phyloP scores from a whole-genome alignment of 2,888 invertebrate species.

The Leptinotarsa juncta region DNA sequence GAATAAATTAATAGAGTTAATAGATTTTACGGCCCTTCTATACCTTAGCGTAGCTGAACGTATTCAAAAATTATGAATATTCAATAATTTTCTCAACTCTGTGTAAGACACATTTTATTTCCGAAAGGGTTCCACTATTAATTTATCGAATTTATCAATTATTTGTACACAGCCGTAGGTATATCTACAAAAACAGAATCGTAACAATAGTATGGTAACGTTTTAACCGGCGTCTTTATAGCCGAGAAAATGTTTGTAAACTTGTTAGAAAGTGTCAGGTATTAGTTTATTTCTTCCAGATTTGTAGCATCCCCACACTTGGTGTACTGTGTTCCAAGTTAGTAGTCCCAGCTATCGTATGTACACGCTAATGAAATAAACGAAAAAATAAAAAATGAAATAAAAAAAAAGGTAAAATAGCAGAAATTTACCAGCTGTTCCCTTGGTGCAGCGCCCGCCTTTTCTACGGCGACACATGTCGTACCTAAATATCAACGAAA shows the following conservation, averaged over 20 bases:
- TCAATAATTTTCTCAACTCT: too few relatives aligned
- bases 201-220: too few relatives aligned
- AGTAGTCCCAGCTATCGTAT: conserved; percentile 45
- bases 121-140: too few relatives aligned
- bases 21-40: too few relatives aligned
- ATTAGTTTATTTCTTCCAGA: conserved; percentile 40
- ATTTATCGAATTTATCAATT: too few relatives aligned
- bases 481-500: conserved; percentile 76
- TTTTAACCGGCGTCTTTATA: conserved; percentile 29
- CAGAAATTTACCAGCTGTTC: conserved; percentile 89
- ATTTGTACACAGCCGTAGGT: too few relatives aligned
- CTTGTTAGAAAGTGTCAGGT: conserved; percentile 32
- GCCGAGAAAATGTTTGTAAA: conserved; percentile 39
- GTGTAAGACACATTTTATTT: too few relatives aligned
- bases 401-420: conserved; percentile 31
- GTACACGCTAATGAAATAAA: conserved; percentile 41
- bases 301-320: conserved; percentile 30
- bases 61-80: too few relatives aligned
- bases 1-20: too few relatives aligned
- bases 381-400: conserved; percentile 23
- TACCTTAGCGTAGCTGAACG: too few relatives aligned
- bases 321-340: conserved; percentile 38
- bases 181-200: too few relatives aligned
- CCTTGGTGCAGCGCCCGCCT: conserved; percentile 97
- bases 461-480: conserved; percentile 97